Evolutionary conservation across 2,113 vertebrate genomes (phyloP), one percentile per base, ranked within the genome.

Genomic region (Labeo rohita): DNA sequence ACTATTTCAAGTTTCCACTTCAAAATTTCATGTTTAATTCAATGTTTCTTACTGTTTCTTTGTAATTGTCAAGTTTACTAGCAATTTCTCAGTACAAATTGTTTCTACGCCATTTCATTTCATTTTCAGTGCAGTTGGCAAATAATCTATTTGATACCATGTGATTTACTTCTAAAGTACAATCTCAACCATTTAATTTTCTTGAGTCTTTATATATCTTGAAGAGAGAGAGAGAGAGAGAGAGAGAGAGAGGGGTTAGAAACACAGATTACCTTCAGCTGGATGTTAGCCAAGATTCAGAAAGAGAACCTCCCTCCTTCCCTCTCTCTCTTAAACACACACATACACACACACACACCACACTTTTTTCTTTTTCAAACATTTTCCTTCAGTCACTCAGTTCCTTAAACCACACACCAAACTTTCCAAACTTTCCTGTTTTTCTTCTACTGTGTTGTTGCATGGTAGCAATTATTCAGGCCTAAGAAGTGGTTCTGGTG

Each of bases 211-310:
- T 11, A 47, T 45, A 47, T 52, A 28, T 45, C 39, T 80, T 5
- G 2, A 63, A 85, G 10, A 74, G 43, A 34, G 70, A 66, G 18
- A 21, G 54, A 8, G 43, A 45, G 43, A 45, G 43, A 45, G 43
- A 45, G 43, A 45, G 43, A 45, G 43, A 45, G 43, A 45, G 12
- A 59, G 88, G 12, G 70, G 88, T 89, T 87, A 90, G 83, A 89
- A 90, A 90, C 50, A 79, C 18, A 61, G 23, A 80, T 83, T 63
- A 84, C 70, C 23, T 72, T 86, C 9, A 52, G 8, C 39, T 93
- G 92, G 92, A 93, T 84, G 18, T 28, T 83, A 86, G 91, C 93
- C 93, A 94, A 91, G 91, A 92, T 90, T 91, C 90, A 86, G 90
- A 88, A 86, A 89, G 56, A 47, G 11, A 54, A 4, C 7, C 49